These are phyloP conservation scores for Cyanoderma ruficeps DNA, from an alignment of 2,113 vertebrate species.

Conservation along the genomic window DNA sequence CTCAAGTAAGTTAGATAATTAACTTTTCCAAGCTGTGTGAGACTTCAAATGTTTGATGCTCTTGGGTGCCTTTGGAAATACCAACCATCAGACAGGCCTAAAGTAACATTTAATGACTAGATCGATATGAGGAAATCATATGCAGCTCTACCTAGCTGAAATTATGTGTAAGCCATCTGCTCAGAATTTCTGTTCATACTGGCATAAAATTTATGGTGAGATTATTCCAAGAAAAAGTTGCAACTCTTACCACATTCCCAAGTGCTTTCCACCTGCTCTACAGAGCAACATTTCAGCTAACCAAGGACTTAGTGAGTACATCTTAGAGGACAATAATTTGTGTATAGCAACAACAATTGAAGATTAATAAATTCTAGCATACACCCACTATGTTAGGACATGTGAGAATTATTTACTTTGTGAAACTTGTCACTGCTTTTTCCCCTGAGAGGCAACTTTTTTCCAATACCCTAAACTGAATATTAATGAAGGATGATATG, in stretches of 20 bases:
- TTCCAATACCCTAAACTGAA: background rate
- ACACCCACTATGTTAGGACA: background rate
- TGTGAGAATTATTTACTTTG: background rate
- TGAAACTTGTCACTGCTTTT: background rate
- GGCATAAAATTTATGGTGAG: background rate
- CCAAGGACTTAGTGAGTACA: background rate
- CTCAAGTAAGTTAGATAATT: background rate
- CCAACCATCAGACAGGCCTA: background rate
- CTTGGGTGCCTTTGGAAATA: background rate
- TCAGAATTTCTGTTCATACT: background rate
- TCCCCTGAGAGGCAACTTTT: background rate
- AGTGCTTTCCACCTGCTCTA: background rate
- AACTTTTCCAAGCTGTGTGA: background rate
- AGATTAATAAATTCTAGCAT: background rate
- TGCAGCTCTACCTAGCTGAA: background rate
- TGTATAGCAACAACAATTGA: background rate
- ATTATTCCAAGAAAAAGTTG: background rate
- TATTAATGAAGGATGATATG: background rate
- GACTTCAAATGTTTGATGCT: background rate
- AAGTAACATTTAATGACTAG: background rate
- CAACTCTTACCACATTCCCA: background rate
- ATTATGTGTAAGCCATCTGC: background rate
- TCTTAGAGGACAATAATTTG: background rate
- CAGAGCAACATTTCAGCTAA: background rate
- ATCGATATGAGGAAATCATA: background rate